These are phyloP conservation scores for Chorisops tibialis DNA, from an alignment of 2,888 invertebrate genomes.

Conservation along the genomic window DNA sequence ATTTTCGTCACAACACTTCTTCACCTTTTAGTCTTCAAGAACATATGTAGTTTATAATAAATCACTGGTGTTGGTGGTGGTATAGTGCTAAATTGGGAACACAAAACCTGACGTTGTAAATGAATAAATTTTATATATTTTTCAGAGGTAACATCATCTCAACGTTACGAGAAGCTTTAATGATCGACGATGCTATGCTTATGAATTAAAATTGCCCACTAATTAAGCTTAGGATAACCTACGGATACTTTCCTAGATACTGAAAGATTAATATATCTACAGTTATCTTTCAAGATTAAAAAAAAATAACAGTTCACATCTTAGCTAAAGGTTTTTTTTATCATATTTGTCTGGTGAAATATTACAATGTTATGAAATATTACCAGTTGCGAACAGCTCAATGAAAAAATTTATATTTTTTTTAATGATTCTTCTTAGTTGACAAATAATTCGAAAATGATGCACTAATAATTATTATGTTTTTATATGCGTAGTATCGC, in stretches of 20 bases:
- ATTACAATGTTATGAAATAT: too few relatives aligned
- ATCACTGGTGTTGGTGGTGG: not conserved
- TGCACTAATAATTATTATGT: too few relatives aligned
- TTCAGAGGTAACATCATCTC: conserved; percentile 87
- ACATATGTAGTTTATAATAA: too few relatives aligned
- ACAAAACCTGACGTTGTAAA: not conserved
- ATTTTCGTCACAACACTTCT: too few relatives aligned
- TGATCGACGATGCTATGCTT: conserved; percentile 20
- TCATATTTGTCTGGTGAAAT: too few relatives aligned
- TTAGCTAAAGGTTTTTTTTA: not conserved
- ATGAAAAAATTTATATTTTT: too few relatives aligned
- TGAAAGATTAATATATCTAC: not conserved
- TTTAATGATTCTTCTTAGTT: too few relatives aligned
- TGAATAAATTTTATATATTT: conserved; percentile 49
- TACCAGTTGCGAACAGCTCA: too few relatives aligned
- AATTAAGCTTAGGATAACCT: conserved; percentile 21
- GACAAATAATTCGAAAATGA: too few relatives aligned
- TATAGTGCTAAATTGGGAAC: not conserved
- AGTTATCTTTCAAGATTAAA: conserved; percentile 2
- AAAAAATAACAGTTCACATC: not conserved
- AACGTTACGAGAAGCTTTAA: conserved; percentile 88
- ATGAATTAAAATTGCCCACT: conserved; percentile 27
- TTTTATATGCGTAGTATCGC: not conserved
- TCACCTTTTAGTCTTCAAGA: too few relatives aligned
- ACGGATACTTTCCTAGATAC: not conserved